Evolutionary conservation across 1,140 invertebrate species (phyloP).

Genomic region (Psix sp.): DNA sequence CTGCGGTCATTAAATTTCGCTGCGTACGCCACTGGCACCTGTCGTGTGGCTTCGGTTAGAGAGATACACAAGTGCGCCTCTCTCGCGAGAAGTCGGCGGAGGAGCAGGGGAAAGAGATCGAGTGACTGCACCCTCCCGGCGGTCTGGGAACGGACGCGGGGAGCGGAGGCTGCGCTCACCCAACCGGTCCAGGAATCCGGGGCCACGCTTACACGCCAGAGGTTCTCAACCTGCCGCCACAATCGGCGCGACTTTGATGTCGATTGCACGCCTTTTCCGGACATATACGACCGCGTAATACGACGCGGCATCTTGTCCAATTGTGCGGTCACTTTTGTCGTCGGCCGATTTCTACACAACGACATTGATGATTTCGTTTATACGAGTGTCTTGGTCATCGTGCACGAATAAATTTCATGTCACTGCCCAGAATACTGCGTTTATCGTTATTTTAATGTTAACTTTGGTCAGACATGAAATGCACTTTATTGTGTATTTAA

Average conservation of each 20-base stretch:
- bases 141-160: constrained; percentile 10
- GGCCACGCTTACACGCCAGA: constrained; percentile 73
- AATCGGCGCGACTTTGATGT: constrained; percentile 46
- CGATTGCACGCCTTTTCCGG: constrained; percentile 47
- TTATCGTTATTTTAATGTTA: too few species aligned
- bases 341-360: too few species aligned
- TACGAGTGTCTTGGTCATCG: too few species aligned
- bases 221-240: constrained; percentile 65
- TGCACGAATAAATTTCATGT: too few species aligned
- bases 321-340: too few species aligned
- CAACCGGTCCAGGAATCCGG: constrained; percentile 75
- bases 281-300: constrained; percentile 26
- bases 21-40: constrained; percentile 73
- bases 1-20: constrained; percentile 67
- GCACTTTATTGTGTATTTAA: too few species aligned
- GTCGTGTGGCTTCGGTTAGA: constrained; percentile 71
- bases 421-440: too few species aligned
- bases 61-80: constrained; percentile 47
- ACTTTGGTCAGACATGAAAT: too few species aligned
- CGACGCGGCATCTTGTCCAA: constrained; percentile 22
- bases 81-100: constrained; percentile 19
- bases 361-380: too few species aligned
- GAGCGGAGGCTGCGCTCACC: constrained; percentile 56
- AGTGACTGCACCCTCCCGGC: constrained; percentile 20
- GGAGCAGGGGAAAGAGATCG: constrained; percentile 25